Base-by-base conservation (phyloP, 1,140 invertebrate genomes). In the Aphidius gifuensis region DNA sequence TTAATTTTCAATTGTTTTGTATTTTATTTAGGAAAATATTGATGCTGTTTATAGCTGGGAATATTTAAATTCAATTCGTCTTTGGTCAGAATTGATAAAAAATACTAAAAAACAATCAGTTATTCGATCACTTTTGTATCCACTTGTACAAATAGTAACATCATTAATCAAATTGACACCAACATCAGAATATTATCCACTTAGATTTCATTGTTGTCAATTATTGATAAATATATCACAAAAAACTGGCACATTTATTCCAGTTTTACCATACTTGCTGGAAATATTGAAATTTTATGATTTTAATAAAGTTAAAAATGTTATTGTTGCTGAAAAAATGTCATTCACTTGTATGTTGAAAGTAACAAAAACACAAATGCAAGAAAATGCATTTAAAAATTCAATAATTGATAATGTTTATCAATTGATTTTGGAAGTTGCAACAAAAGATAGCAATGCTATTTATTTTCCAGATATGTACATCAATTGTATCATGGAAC, bases 21-120 rank as follows among this genome's bases (percentile, higher is more conserved):
- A 40, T 40, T 40, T 21, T n/a, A 16, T 44, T 8, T 38, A 55
- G 85, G 94, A 97, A 78, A 87, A 92, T 65, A 88, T 91, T 64
- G 92, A 97, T 82, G 86, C 92, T 3, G 93, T 99, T 6, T 98
- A 98, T 72, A 99, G 99, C 78, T 99, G 97, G 97, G 97, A 99
- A 73, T 99, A 87, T 80, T 80, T 98, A 6, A 96, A 98, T 75
- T 97, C 94, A 6, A 70, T 98, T 11, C 87, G 90, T 68, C 82
- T 98, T 44, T 99, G 97, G 97, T 83, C 87, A 2, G 88, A 92
- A 79, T 76, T 97, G 9, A 80, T 97, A 56, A 83, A 85, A 2
- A 78, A 83, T 3, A 86, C 85, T 9, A 81, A 85, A 65, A 83
- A 85, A 55, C 88, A 88, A 70, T 84, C 89, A 9, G 87, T 90